Evolutionary conservation across 1,140 invertebrate species (phyloP).

Genomic region (Kradibia gibbosae): DNA sequence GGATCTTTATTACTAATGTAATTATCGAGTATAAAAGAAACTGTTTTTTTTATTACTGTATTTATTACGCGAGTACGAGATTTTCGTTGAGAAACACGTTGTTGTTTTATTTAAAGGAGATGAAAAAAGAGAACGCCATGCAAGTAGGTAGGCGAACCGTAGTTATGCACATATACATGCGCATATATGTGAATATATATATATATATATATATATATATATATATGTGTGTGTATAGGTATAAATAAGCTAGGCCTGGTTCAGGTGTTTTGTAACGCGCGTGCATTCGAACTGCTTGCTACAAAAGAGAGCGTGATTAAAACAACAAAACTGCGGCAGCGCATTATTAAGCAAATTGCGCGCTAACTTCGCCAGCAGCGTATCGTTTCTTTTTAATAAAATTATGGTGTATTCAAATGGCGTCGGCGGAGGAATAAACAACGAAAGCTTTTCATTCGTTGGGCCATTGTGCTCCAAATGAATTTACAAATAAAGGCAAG

Average conservation of each 20-base stretch:
- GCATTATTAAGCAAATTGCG: constrained; percentile 48
- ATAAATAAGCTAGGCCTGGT: neutral
- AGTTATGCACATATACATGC: neutral
- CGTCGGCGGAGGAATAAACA: neutral
- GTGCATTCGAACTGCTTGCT: neutral
- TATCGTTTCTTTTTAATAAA: constrained; percentile 39
- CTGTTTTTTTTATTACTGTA: constrained; percentile 48
- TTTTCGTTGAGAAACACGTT: constrained; percentile 37
- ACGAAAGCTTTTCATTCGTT: neutral
- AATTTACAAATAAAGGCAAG: too few species aligned
- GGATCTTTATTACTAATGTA: constrained; percentile 33
- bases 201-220: neutral
- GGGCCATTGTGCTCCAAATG: neutral
- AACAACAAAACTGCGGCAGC: constrained; percentile 46
- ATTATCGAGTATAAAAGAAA: constrained; percentile 43
- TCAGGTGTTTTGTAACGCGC: constrained; percentile 43
- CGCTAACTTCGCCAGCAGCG: constrained; percentile 39
- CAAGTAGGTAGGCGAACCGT: neutral
- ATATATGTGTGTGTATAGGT: neutral
- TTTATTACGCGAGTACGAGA: constrained; percentile 25
- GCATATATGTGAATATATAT: neutral
- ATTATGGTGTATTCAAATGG: neutral
- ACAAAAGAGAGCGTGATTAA: constrained; percentile 44
- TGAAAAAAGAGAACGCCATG: constrained; percentile 44
- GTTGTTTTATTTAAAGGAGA: constrained; percentile 29